Evolutionary conservation across 2,797 vertebrate species (phyloP).

Genomic region (Phrynocephalus guinanensis): DNA sequence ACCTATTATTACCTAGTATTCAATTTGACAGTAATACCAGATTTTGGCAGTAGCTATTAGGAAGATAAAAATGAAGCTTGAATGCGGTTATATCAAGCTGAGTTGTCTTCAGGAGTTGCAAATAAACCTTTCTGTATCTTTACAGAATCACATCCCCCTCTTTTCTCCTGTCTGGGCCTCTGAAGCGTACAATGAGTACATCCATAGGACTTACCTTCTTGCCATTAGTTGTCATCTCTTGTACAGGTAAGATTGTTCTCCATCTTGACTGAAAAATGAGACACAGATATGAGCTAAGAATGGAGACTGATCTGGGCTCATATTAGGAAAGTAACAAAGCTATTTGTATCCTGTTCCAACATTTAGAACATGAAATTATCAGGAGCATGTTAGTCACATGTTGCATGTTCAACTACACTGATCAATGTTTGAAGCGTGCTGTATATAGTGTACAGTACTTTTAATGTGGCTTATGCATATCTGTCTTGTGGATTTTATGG

Average conservation of each 20-base stretch:
- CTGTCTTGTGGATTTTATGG: accelerated
- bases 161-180: neutral
- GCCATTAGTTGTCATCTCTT: neutral
- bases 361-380: accelerated
- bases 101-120: neutral
- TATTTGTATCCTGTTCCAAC: accelerated
- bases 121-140: neutral
- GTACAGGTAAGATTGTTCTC: slow-evolving; percentile 71
- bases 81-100: neutral
- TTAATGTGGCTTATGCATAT: accelerated
- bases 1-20: neutral
- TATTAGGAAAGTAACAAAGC: neutral
- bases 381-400: accelerated
- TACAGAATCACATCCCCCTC: slow-evolving; percentile 42
- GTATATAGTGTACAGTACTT: neutral
- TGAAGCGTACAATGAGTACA: slow-evolving; percentile 63
- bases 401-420: accelerated
- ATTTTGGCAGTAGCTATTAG: neutral
- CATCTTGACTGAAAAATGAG: neutral
- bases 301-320: accelerated
- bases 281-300: accelerated
- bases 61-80: neutral
- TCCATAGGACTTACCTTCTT: slow-evolving; percentile 23
- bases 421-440: accelerated
- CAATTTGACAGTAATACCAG: neutral